These are phyloP conservation scores for Brenthis hecate DNA, from an alignment of 2,888 invertebrate species.

Conservation along the genomic window DNA sequence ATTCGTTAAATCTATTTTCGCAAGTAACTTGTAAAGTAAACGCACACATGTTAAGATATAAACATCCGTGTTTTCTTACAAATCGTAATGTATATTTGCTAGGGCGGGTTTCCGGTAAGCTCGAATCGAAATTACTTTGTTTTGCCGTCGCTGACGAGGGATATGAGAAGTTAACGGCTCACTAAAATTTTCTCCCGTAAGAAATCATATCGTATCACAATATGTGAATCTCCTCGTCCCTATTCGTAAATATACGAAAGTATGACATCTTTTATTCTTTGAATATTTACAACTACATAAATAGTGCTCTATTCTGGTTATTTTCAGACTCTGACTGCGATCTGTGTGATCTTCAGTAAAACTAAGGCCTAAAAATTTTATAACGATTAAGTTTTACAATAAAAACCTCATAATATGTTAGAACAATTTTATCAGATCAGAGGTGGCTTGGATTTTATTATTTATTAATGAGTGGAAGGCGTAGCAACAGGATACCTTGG, in stretches of 20 bases:
- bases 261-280: not conserved
- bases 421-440: no score
- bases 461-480: no score
- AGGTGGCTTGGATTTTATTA: no score
- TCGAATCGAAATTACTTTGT: constrained; percentile 70
- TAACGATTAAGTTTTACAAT: no score
- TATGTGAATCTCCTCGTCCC: constrained; percentile 23
- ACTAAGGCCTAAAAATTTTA: no score
- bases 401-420: no score
- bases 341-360: no score
- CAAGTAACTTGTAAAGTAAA: constrained; percentile 51
- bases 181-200: constrained; percentile 35
- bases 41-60: constrained; percentile 61
- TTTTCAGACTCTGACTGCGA: no score
- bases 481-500: no score
- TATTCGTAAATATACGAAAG: not conserved
- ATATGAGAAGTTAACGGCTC: constrained; percentile 45
- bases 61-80: constrained; percentile 67
- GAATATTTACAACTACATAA: not conserved
- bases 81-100: constrained; percentile 69
- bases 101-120: constrained; percentile 53
- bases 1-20: not conserved
- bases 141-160: constrained; percentile 55
- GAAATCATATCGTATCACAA: constrained; percentile 31
- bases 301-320: not conserved